These are phyloP conservation scores for Cephus pulcher DNA, from an alignment of 2,888 invertebrate species.

Conservation along the genomic window DNA sequence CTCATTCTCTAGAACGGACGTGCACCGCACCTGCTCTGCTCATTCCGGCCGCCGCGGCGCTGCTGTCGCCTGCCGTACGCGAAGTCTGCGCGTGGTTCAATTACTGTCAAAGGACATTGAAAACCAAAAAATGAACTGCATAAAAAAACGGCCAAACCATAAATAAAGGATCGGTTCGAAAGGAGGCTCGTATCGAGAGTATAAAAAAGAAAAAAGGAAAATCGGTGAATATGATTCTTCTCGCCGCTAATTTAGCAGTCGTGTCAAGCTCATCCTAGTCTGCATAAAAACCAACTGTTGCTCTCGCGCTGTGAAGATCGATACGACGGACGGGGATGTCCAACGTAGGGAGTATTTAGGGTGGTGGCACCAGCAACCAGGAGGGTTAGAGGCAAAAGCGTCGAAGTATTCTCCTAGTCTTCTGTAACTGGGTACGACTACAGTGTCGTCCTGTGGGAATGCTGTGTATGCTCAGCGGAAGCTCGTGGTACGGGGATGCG, in stretches of 20 bases:
- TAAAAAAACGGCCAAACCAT: background rate
- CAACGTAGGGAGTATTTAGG: background rate
- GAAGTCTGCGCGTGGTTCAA: too few relatives aligned
- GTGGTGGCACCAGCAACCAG: background rate
- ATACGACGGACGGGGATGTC: conserved; percentile 34
- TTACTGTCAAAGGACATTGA: background rate
- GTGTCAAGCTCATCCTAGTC: conserved; percentile 48
- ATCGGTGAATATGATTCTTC: background rate
- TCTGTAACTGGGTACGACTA: background rate
- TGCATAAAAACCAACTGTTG: conserved; percentile 59
- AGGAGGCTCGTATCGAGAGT: background rate
- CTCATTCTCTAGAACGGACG: too few relatives aligned
- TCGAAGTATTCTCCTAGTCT: background rate
- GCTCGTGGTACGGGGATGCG: background rate
- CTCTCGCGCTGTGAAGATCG: conserved; percentile 41
- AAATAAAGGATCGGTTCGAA: background rate
- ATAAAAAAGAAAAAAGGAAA: background rate
- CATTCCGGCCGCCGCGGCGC: too few relatives aligned
- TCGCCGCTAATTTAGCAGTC: background rate
- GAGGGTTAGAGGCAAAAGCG: background rate
- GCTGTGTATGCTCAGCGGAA: background rate
- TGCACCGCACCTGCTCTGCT: too few relatives aligned
- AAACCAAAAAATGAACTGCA: background rate
- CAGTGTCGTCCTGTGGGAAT: conserved; percentile 1
- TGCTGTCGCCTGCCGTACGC: too few relatives aligned